Evolutionary conservation across 2,113 vertebrate genomes (phyloP), one percentile per base, ranked within the genome.

Genomic region (Orthonyx spaldingii): DNA sequence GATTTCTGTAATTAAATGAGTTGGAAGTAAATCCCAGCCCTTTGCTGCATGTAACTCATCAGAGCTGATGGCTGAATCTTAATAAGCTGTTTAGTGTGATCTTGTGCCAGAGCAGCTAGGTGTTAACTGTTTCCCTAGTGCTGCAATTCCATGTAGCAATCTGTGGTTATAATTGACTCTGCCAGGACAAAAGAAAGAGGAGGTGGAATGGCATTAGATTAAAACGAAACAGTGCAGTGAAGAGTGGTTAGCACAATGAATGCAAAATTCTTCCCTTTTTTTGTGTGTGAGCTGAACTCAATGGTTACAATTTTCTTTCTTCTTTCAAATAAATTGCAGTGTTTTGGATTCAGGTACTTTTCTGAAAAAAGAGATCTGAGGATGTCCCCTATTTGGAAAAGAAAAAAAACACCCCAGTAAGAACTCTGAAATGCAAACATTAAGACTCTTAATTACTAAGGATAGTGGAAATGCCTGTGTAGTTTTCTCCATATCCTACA

Each of bases 1-100:
- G 98, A 98, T 98, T 98, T 97, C 89, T 96, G 94, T 97, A 98
- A 98, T 98, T 98, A 98, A 98, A 97, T 96, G 95, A 96, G 94
- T 94, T 98, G 94, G 94, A 97, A 97, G 96, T 95, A 97, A 98
- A 98, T 97, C 95, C 96, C 95, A 97, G 86, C 66, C 93, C 83
- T 97, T 97, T 95, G 97, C 94, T 92, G 75, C 85, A 84, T 46
- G 42, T 87, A 97, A 96, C 94, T 97, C 94, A 95, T 97, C 94
- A 96, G 94, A 97, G 89, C 90, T 87, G 95, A 96, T 97, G 93
- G 94, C 90, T 97, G 98, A 98, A 98, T 98, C 95, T 98, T 98
- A 98, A 98, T 98, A 96, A 98, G 97, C 96, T 97, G 79, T 97
- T 97, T 97, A 97, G 87, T 94, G 91, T 94, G 94, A 97, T 96